Evolutionary conservation across 2,797 vertebrate species (phyloP).

Genomic region (Enteromius unitaeniatus): DNA sequence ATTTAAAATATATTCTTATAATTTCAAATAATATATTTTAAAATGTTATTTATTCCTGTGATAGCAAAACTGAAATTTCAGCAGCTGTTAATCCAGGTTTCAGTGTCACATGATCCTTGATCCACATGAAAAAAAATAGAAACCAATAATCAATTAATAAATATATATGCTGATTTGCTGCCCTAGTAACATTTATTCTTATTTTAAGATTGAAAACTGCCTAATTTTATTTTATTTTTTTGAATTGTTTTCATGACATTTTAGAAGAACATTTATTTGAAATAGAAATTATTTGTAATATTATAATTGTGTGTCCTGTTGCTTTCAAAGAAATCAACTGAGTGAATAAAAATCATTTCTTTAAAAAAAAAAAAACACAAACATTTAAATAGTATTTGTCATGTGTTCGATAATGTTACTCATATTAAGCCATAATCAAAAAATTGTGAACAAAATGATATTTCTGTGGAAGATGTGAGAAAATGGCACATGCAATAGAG

Average conservation of each 20-base stretch:
- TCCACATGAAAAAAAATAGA: too few species aligned
- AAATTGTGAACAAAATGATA: not conserved
- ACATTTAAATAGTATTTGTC: not conserved
- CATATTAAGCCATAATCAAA: not conserved
- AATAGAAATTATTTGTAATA: not conserved
- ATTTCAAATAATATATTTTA: not conserved
- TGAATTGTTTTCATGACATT: not conserved
- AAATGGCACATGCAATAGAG: not conserved
- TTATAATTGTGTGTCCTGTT: not conserved
- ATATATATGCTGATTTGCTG: not conserved
- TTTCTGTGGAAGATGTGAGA: not conserved
- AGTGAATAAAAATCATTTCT: not conserved
- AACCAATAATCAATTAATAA: not conserved
- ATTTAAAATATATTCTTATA: not conserved
- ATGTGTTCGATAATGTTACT: not conserved
- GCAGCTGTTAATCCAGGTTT: not conserved
- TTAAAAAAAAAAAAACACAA: not conserved
- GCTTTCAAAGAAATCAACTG: not conserved
- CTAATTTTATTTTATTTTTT: not conserved
- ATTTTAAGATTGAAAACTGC: not conserved
- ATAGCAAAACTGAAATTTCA: not conserved
- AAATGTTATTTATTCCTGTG: not conserved
- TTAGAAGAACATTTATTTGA: not conserved
- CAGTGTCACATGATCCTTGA: not conserved
- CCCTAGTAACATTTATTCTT: not conserved